Evolutionary conservation across 1,140 invertebrate species (phyloP).

Genomic region (Pentalonia nigronervosa): DNA sequence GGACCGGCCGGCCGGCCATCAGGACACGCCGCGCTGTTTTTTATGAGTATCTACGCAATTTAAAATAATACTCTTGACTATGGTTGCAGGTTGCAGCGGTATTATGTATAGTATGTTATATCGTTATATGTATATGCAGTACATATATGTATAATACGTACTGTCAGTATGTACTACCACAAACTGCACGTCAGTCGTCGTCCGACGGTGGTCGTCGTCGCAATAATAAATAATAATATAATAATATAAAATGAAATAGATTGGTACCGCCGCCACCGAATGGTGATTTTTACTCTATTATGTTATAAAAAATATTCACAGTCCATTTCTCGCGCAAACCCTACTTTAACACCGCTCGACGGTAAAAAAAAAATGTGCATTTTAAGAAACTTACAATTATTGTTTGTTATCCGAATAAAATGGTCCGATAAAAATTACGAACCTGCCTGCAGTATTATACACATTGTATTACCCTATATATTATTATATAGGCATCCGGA

Average conservation of each 20-base stretch:
- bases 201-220: not conserved
- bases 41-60: constrained; percentile 17
- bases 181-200: not conserved
- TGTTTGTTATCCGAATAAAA: not conserved
- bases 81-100: not conserved
- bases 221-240: not conserved
- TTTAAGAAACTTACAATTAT: not conserved
- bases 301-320: not conserved
- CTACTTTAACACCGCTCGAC: too few species aligned
- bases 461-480: too few species aligned
- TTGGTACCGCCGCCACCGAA: not conserved
- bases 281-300: not conserved
- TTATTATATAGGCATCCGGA: too few species aligned
- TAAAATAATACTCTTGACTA: not conserved
- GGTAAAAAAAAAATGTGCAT: not conserved
- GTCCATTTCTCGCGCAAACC: not conserved
- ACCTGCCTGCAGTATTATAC: not conserved
- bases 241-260: not conserved
- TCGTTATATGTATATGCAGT: not conserved
- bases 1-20: not conserved
- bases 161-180: not conserved
- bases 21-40: not conserved
- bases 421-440: not conserved
- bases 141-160: not conserved
- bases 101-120: not conserved